Evolutionary conservation across 2,797 vertebrate genomes (phyloP).

Genomic region (Falco rusticolus): DNA sequence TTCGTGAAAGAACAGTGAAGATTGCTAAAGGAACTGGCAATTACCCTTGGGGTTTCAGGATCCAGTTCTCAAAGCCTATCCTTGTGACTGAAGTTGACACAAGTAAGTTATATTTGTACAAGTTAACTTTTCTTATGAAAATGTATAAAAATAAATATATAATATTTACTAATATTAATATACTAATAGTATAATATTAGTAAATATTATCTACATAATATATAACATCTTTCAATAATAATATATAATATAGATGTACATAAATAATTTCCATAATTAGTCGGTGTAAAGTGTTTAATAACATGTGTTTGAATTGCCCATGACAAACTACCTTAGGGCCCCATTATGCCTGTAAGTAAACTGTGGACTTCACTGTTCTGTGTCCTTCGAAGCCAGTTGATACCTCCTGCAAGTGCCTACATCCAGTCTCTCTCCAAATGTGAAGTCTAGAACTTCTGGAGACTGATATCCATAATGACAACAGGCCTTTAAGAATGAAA

Average conservation of each 20-base stretch:
- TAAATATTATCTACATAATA: neutral
- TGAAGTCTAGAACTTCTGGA: neutral
- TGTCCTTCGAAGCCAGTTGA: neutral
- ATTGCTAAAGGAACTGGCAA: conserved; percentile 87
- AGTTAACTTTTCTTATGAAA: neutral
- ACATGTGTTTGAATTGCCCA: neutral
- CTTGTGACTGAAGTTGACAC: conserved; percentile 93
- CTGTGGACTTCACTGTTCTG: neutral
- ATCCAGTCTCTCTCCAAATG: neutral
- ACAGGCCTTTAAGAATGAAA: neutral
- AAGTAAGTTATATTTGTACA: conserved; percentile 80
- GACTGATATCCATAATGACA: neutral
- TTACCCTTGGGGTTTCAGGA: conserved; percentile 92
- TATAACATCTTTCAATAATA: neutral
- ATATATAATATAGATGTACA: neutral
- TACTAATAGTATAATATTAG: neutral
- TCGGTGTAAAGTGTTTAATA: neutral
- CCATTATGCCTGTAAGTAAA: neutral
- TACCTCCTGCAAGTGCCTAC: neutral
- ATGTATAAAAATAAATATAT: neutral
- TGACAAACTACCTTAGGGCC: neutral
- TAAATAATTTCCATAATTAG: neutral
- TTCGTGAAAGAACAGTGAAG: conserved; percentile 88
- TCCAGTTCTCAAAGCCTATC: conserved; percentile 93
- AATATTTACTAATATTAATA: neutral